Percentiles rank a stretch among this genome's conserved stretches.
Conservation (phyloP, 2,797 vertebrate genomes). For the Xenops minutus region DNA sequence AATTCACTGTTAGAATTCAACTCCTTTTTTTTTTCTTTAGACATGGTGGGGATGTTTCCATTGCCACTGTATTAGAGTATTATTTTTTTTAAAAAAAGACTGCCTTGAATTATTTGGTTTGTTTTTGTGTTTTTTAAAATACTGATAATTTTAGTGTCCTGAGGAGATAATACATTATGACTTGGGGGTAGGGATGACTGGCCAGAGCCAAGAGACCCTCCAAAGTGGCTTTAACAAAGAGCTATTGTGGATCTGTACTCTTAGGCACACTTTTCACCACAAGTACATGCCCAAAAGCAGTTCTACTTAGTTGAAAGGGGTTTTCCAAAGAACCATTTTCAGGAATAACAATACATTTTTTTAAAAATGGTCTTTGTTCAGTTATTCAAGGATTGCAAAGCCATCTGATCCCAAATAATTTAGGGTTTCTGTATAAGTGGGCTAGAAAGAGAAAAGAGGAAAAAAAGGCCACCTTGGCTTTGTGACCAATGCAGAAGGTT, state of each 20-base stretch:
- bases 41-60: not conserved
- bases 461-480: not conserved
- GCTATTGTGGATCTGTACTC: not conserved
- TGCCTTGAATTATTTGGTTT: not conserved
- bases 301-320: not conserved
- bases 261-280: not conserved
- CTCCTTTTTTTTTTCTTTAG: not conserved
- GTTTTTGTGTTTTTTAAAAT: not conserved
- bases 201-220: not conserved
- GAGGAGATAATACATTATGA: not conserved
- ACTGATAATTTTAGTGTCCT: not conserved
- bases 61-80: not conserved
- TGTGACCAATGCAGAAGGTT: not conserved
- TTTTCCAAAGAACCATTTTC: not conserved
- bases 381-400: not conserved
- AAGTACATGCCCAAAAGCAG: not conserved
- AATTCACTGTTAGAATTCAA: conserved; percentile 8
- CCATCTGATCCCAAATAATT: not conserved
- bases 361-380: not conserved
- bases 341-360: not conserved
- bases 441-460: not conserved
- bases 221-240: not conserved
- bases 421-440: not conserved
- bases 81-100: not conserved
- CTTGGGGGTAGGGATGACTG: not conserved